Evolutionary conservation across 2,113 vertebrate genomes (phyloP).

Genomic region (Turdus rufiventris): DNA sequence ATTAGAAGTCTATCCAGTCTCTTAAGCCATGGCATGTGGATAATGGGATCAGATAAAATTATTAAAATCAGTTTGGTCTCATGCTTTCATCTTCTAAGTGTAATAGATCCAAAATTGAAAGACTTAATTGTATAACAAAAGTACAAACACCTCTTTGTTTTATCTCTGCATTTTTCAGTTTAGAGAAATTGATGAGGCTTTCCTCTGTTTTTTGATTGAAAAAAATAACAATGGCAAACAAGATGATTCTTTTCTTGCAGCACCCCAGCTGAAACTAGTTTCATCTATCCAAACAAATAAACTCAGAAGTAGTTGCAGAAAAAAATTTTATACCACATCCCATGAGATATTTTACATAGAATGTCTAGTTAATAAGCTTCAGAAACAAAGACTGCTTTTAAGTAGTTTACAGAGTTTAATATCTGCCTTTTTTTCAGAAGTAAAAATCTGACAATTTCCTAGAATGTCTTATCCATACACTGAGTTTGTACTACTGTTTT

Average conservation of each 20-base stretch:
- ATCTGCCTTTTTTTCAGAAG: not conserved
- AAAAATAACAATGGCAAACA: not conserved
- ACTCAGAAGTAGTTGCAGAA: not conserved
- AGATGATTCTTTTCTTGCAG: not conserved
- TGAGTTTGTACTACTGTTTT: not conserved
- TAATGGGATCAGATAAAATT: not conserved
- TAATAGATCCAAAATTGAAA: not conserved
- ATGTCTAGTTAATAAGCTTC: not conserved
- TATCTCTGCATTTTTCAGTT: not conserved
- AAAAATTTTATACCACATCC: not conserved
- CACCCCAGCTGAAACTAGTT: not conserved
- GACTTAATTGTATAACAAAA: not conserved
- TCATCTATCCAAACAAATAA: not conserved
- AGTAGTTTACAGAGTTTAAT: not conserved
- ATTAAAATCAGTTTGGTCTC: not conserved
- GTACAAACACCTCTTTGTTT: not conserved
- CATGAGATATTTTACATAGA: not conserved
- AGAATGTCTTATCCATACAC: not conserved
- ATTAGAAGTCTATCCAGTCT: not conserved
- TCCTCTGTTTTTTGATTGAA: not conserved
- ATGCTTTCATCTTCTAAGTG: not conserved
- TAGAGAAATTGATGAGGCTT: not conserved
- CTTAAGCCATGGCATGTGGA: not conserved
- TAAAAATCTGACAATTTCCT: not conserved
- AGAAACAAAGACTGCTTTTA: not conserved